A percentile compares a stretch with the other conserved stretches of the same genome.
phyloP scores from a whole-genome alignment of 1,140 invertebrate genomes.

The Drosophila dunni region DNA sequence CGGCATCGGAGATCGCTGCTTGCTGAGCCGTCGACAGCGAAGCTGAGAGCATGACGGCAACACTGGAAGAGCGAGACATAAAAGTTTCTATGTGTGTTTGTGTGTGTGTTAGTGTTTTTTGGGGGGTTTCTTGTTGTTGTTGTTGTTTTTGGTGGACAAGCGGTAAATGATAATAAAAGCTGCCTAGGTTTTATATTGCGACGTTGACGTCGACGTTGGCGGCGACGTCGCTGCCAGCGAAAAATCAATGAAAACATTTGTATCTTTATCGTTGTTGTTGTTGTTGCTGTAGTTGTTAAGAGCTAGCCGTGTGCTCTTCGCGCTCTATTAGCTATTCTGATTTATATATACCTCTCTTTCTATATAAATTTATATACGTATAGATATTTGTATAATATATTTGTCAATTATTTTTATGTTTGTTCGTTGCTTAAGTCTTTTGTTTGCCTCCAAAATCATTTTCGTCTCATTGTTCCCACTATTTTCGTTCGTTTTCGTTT shows the following conservation, averaged over 20 bases:
- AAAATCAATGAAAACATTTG: conserved; percentile 68
- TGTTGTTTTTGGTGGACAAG: conserved; percentile 55
- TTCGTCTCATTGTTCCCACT: conserved; percentile 35
- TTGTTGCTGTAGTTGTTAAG: conserved; percentile 30
- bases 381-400: conserved; percentile 79
- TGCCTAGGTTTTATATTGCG: conserved; percentile 52
- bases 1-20: conserved; percentile 2
- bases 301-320: conserved; percentile 61
- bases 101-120: conserved; percentile 18
- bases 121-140: conserved; percentile 40
- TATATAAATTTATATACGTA: conserved; percentile 66
- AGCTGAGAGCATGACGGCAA: conserved; percentile 74
- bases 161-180: conserved; percentile 82
- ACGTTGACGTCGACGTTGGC: conserved; percentile 14
- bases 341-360: conserved; percentile 60
- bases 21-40: conserved; percentile 22
- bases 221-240: conserved; percentile 40
- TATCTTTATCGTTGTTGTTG: conserved; percentile 38
- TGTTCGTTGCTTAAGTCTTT: conserved; percentile 65
- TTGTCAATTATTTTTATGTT: conserved; percentile 80
- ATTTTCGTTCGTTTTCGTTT: conserved; percentile 9
- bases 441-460: conserved; percentile 52
- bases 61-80: conserved; percentile 66
- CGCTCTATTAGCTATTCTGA: conserved; percentile 72
- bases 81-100: conserved; percentile 29